Conservation (phyloP, 2,113 vertebrate genomes). For the Euleptes europaea region DNA sequence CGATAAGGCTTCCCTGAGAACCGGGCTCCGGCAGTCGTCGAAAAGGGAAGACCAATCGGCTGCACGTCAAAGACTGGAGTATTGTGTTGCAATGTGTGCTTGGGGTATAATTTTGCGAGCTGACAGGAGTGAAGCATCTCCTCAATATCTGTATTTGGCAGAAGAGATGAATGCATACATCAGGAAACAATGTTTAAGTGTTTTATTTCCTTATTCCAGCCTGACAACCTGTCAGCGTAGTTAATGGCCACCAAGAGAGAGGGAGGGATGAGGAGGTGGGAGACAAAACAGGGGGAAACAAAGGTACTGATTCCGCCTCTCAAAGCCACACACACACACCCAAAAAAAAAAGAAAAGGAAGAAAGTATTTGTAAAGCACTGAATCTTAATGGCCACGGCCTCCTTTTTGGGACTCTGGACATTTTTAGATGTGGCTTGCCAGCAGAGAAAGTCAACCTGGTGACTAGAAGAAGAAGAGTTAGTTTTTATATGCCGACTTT, state of each 20-base stretch:
- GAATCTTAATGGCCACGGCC: conserved; percentile 37
- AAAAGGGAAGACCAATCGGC: conserved; percentile 35
- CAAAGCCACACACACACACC: conserved; percentile 24
- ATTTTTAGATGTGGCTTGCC: background rate
- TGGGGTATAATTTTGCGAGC: conserved; percentile 83
- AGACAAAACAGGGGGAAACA: conserved; percentile 65
- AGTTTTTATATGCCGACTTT: too few relatives aligned
- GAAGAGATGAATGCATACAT: conserved; percentile 90
- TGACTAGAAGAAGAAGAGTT: too few relatives aligned
- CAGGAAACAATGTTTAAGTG: conserved; percentile 85
- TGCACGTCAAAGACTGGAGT: conserved; percentile 45
- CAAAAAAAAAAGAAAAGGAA: conserved; percentile 54
- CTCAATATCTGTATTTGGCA: conserved; percentile 88
- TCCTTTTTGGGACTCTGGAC: rapidly evolving
- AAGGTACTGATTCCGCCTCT: conserved; percentile 58
- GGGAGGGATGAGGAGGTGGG: conserved; percentile 43
- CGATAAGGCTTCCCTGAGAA: background rate
- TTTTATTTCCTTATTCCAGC: conserved; percentile 85
- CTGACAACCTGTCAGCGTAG: conserved; percentile 83
- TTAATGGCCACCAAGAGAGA: conserved; percentile 81
- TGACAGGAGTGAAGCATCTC: conserved; percentile 88
- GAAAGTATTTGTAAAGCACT: conserved; percentile 46
- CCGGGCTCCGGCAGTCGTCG: background rate
- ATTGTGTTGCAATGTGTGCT: conserved; percentile 51
- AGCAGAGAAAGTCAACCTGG: background rate